Percentiles rank a stretch among this genome's conserved stretches.
Conservation (phyloP, 1,140 invertebrate genomes). For the Cylas formicarius region DNA sequence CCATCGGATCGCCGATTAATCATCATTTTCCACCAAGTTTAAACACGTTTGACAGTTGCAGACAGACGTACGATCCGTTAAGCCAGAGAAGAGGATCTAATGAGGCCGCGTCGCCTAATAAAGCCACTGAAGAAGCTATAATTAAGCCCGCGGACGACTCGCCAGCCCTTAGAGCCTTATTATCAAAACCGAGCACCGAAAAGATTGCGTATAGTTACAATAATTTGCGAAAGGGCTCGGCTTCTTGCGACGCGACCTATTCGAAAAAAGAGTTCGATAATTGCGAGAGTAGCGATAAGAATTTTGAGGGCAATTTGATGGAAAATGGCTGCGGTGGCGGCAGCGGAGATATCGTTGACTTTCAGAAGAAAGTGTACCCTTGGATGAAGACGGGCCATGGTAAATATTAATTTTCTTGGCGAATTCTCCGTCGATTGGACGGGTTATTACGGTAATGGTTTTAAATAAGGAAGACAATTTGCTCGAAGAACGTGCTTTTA, state of each 20-base stretch:
- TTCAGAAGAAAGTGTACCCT: slow-evolving; percentile 32
- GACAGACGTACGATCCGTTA: slow-evolving; percentile 6
- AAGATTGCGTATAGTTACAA: slow-evolving; percentile 33
- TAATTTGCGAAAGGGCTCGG: slow-evolving; percentile 13
- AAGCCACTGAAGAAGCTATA: no score
- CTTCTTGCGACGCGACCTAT: slow-evolving; percentile 1
- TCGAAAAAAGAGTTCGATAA: slow-evolving; percentile 3
- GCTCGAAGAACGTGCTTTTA: no score
- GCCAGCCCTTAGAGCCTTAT: slow-evolving; percentile 44
- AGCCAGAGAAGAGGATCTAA: slow-evolving; percentile 13
- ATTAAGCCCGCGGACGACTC: slow-evolving; percentile 31
- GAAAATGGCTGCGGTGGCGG: neutral
- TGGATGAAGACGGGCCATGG: slow-evolving; percentile 40
- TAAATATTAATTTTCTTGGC: slow-evolving; percentile 23
- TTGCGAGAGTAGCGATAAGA: slow-evolving; percentile 12
- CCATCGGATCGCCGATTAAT: slow-evolving; percentile 18
- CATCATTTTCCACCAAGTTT: slow-evolving; percentile 18
- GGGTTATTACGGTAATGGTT: no score
- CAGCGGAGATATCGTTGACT: slow-evolving; percentile 3
- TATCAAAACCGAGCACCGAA: slow-evolving; percentile 44
- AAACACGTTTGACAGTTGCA: slow-evolving; percentile 21
- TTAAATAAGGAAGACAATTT: no score
- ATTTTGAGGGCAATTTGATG: no score
- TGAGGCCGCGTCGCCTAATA: slow-evolving; percentile 14
- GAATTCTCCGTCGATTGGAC: no score